phyloP scores from a whole-genome alignment of 2,113 vertebrate species.

The Uria lomvia region DNA sequence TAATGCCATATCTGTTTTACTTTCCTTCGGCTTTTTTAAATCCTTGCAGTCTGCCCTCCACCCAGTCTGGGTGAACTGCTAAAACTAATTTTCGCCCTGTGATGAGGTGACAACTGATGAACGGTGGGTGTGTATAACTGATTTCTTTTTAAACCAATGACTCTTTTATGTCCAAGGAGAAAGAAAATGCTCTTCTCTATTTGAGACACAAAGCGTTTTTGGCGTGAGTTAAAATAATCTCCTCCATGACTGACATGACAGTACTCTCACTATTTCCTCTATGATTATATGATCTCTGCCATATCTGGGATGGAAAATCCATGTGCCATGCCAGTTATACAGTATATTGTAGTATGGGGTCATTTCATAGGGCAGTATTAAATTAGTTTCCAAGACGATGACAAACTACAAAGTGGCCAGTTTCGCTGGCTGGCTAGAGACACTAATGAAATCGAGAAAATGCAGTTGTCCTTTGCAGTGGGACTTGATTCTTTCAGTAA shows the following conservation, averaged over 20 bases:
- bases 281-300: constrained; percentile 44
- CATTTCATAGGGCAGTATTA: constrained; percentile 34
- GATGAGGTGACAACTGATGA: constrained; percentile 29
- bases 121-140: background rate
- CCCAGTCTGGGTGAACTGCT: background rate
- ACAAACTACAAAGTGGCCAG: constrained; percentile 31
- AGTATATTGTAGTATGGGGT: constrained; percentile 27
- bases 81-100: constrained; percentile 26
- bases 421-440: constrained; percentile 23
- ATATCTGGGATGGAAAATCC: constrained; percentile 47
- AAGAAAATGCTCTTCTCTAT: background rate
- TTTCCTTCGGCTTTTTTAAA: background rate
- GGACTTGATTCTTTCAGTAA: constrained; percentile 35
- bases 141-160: constrained; percentile 20
- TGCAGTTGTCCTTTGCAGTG: constrained; percentile 36
- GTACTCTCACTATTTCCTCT: constrained; percentile 11
- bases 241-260: constrained; percentile 23
- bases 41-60: background rate
- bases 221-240: background rate
- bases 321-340: constrained; percentile 27
- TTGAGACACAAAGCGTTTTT: background rate
- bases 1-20: background rate
- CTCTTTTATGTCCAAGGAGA: background rate
- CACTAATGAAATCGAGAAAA: constrained; percentile 46
- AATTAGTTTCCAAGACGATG: constrained; percentile 48